Base-by-base conservation (phyloP, 37 sponge, comb jelly and placozoan species). In the Aplysina aerophoba region DNA sequence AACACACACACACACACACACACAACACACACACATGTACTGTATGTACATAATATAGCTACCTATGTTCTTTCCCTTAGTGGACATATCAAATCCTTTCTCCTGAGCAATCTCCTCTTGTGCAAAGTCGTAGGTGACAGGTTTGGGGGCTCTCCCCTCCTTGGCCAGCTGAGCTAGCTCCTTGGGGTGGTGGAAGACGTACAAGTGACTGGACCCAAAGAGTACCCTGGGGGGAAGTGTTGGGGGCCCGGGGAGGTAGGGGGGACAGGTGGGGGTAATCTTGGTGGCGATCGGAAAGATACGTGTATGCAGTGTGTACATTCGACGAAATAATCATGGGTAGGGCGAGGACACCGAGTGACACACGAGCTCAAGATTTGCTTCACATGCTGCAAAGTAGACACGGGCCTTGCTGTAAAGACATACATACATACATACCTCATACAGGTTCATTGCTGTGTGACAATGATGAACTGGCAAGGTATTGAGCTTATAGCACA, bases 151-250 rank as follows among this genome's bases (percentile, higher is more conserved):
- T 50, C 69, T 79, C 34, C 89, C 89, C 30, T 65, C 68, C 31
- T 88, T 80, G 5, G 30, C 28, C 33, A 85, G 62, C 28, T 24
- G 28, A 28, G 68, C 64, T 21, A 94, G 81, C 72, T 94, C 91
- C 37, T 88, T 66, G 4, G 95, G 95, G 83, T 94, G 91, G 78
- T 94, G 89, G 55, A 94, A 54, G 13, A 94, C 87, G 73, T 94
- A 94, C 28, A 94, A 75, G 77, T 94, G 90, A 66, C 61, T 86
- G 28, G 89, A 80, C 16, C 95, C 91, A 54, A 94, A 84, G 34
- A 91, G 21, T 33, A 91, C 41, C 79, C 87, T 64, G 60, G 31
- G 59, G 40, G 16, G 24, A 37, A 78, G 33, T 78, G 16, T 34
- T 78, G 55, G 15, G 24, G 15, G 22, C 15, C 15, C 24, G 22